Evolutionary conservation across 1,140 invertebrate genomes (phyloP), one percentile per base, ranked within the genome.

Genomic region (Meteorus sp.): DNA sequence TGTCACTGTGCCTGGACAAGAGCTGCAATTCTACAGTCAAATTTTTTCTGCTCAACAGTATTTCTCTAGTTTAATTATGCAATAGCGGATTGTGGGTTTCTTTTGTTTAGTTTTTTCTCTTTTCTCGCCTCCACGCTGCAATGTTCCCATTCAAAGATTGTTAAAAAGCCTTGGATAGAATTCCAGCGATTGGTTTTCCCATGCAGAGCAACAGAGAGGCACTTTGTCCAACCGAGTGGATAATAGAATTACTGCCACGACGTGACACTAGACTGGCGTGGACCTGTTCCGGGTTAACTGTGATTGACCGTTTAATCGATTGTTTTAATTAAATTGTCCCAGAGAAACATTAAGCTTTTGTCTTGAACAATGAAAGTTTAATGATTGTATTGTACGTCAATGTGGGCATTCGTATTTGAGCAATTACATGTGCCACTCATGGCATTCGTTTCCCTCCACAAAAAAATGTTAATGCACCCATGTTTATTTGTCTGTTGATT

Each of bases 241-340:
- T 63, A 63, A 63, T 57, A 54, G 62, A 63, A 63, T 63, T 63
- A 63, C 54, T 50, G 50, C 39, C 58, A 60, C 56, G 58, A 63
- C 62, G 62, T 63, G 58, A 60, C 58, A 63, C 62, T 58, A 60
- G 58, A 60, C 58, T 33, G 55, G 62, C 48, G 57, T 54, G 54
- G 39, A 35, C 56, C 22, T 17, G 29, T n/a, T n/a, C n/a, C 19
- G 59, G 63, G 64, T 68, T 65, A 64, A 68, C 62, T 63, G 60
- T 66, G 67, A 71, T 68, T 68, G 66, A 68, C 65, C 61, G 65
- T 65, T 72, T 68, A 69, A 70, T 71, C 65, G 69, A 66, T n/a
- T 61, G 48, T 44, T 67, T 59, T 71, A 68, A 71, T 72, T 66
- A 69, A 70, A 70, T 71, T 51, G 54, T 22, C 9, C 59, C 39